A percentile compares a stretch with the other conserved stretches of the same genome.
Conservation (phyloP, 2,888 invertebrate genomes). For the Ochropleura plecta region DNA sequence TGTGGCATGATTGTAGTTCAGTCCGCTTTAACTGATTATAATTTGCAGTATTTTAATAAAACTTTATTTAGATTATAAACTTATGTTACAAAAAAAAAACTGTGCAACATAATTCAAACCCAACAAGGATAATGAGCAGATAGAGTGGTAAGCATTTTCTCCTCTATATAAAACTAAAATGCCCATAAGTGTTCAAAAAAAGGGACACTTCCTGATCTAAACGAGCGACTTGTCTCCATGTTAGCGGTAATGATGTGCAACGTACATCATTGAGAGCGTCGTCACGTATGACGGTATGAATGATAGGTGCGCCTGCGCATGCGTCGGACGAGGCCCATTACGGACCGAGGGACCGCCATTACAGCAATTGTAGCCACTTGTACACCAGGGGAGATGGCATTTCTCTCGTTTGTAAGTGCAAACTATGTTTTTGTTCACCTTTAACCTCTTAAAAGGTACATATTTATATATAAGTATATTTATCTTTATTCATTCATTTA, state of each 20-base stretch:
- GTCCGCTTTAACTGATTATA: background rate
- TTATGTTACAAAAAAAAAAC: conserved; percentile 22
- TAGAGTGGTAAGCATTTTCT: conserved; percentile 49
- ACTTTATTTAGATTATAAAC: background rate
- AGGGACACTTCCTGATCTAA: conserved; percentile 58
- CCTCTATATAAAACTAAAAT: conserved; percentile 55
- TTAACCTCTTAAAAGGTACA: background rate
- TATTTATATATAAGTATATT: too few species aligned
- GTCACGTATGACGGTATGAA: conserved; percentile 70
- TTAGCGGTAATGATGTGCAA: conserved; percentile 66
- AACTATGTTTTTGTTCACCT: background rate
- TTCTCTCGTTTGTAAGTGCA: conserved; percentile 56
- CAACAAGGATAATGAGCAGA: conserved; percentile 50
- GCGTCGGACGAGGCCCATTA: conserved; percentile 75
- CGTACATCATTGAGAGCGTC: conserved; percentile 70
- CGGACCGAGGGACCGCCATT: conserved; percentile 75
- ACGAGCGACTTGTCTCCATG: conserved; percentile 57
- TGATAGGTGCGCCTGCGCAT: conserved; percentile 66
- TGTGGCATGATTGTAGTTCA: background rate
- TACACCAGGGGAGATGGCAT: conserved; percentile 51
- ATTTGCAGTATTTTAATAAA: background rate
- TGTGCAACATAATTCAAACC: conserved; percentile 36
- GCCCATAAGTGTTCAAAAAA: conserved; percentile 59
- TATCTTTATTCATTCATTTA: too few species aligned
- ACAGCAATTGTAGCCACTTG: conserved; percentile 72